phyloP scores from a whole-genome alignment of 2,888 invertebrate species.

The Ophioninae sp. region DNA sequence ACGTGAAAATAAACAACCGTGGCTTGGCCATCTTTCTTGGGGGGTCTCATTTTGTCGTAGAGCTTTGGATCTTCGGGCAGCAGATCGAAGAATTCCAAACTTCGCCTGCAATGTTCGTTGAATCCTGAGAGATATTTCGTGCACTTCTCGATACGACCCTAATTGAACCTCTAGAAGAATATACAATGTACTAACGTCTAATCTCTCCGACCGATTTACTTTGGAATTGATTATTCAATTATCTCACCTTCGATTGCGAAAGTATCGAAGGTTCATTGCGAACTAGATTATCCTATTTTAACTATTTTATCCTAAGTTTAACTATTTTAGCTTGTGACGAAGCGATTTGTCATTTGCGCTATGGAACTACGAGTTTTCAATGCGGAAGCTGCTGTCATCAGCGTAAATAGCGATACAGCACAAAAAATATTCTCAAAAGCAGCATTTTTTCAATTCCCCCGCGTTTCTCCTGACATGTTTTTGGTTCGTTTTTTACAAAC shows the following conservation, averaged over 20 bases:
- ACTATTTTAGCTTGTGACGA: not conserved
- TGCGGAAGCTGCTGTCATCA: slow-evolving; percentile 14
- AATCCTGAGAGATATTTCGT: slow-evolving; percentile 41
- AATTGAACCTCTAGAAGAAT: slow-evolving; percentile 42
- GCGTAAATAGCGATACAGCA: no score
- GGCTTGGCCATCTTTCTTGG: slow-evolving; percentile 93
- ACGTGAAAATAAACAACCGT: slow-evolving; percentile 95
- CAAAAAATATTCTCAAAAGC: not conserved
- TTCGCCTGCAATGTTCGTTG: slow-evolving; percentile 82
- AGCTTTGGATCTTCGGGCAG: slow-evolving; percentile 92
- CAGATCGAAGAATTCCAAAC: slow-evolving; percentile 91
- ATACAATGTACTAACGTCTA: slow-evolving; percentile 44
- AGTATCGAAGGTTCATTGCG: slow-evolving; percentile 16
- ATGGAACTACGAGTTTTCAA: slow-evolving; percentile 36
- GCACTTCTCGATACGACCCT: slow-evolving; percentile 38
- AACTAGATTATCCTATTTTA: slow-evolving; percentile 34
- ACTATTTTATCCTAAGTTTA: no score
- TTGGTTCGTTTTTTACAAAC: slow-evolving; percentile 34
- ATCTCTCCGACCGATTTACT: slow-evolving; percentile 55
- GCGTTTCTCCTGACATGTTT: not conserved
- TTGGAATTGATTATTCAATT: slow-evolving; percentile 17
- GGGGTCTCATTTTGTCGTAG: slow-evolving; percentile 96
- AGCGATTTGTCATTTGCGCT: slow-evolving; percentile 23
- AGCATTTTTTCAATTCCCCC: not conserved
- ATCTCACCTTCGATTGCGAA: not conserved